These are phyloP conservation scores for Auanema sp. DNA, from an alignment of 2,888 invertebrate species.

Conservation along the genomic window DNA sequence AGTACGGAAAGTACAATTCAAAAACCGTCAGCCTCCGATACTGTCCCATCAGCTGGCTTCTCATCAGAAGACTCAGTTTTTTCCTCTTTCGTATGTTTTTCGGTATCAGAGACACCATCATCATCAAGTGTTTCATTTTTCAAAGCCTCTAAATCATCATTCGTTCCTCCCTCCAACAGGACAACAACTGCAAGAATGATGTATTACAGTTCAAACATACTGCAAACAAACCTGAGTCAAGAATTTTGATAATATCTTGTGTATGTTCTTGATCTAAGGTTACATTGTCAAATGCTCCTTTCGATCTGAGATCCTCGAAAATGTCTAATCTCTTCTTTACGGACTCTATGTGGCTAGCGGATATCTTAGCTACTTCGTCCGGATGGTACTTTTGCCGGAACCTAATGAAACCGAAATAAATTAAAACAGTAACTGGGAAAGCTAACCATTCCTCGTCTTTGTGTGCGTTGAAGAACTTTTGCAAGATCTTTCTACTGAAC, in stretches of 20 bases:
- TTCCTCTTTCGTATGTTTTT: constrained; percentile 64
- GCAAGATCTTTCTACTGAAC: constrained; percentile 90
- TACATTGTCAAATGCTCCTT: constrained; percentile 76
- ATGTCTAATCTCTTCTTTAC: constrained; percentile 80
- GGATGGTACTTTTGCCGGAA: constrained; percentile 99
- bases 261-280: constrained; percentile 82
- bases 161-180: constrained; percentile 81
- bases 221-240: constrained; percentile 75
- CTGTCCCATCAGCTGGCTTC: constrained; percentile 14
- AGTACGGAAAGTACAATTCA: neutral
- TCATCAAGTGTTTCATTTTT: constrained; percentile 65
- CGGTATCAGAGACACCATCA: constrained; percentile 64
- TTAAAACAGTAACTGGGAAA: neutral
- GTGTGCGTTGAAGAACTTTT: constrained; percentile 97
- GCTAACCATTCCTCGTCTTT: constrained; percentile 97
- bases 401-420: constrained; percentile 71
- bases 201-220: too few relatives aligned
- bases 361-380: constrained; percentile 86
- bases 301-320: constrained; percentile 78
- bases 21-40: constrained; percentile 21
- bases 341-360: constrained; percentile 79
- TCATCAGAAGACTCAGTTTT: constrained; percentile 5
- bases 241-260: constrained; percentile 78
- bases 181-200: constrained; percentile 77
- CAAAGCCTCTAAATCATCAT: constrained; percentile 83